Base-by-base conservation (phyloP, 2,888 invertebrate species). In the Agrotis ipsilon region DNA sequence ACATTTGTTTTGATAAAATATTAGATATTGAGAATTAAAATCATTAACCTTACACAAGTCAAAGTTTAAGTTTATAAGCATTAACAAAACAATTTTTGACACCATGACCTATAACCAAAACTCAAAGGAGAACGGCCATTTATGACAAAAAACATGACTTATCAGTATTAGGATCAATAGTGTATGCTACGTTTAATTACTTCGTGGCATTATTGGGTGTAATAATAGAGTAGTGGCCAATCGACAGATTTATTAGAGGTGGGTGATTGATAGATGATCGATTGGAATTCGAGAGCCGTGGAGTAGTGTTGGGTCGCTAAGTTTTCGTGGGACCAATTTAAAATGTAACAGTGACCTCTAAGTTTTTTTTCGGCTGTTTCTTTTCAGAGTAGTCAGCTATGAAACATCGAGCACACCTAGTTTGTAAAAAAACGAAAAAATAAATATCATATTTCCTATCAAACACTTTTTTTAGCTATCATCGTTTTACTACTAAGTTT, bases 211-310 rank as follows among this genome's bases (percentile, higher is more conserved):
- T 92, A 92, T 92, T 88, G 88, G 85, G 82, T 86, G 84, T 94
- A 94, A 94, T 94, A 87, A 93, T 84, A 92, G 75, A 87, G 83
- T 92, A 75, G 77, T 85, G 72, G 68, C 66, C 86, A 91, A 91
- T 89, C 72, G 89, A 81, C 85, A 88, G 91, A 95, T 95, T 94
- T 95, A 95, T 94, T 93, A 86, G 89, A 86, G 83, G 80, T 75
- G 77, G 80, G 89, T 95, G 95, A 95, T 95, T 95, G 95, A 95
- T 94, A 91, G 91, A 91, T 94, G 94, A 95, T 94, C 90, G 88
- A 81, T 80, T 86, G 73, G 82, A 73, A 79, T 78, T 55, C 2
- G 78, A 68, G 76, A 81, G 27, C 21, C 2, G 61, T 93, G 78
- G 94, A 94, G 93, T 14, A 14, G 32, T 21, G n/a, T 81, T 27